phyloP scores from a whole-genome alignment of 2,888 invertebrate genomes.

The Sphaeridia pumilis region DNA sequence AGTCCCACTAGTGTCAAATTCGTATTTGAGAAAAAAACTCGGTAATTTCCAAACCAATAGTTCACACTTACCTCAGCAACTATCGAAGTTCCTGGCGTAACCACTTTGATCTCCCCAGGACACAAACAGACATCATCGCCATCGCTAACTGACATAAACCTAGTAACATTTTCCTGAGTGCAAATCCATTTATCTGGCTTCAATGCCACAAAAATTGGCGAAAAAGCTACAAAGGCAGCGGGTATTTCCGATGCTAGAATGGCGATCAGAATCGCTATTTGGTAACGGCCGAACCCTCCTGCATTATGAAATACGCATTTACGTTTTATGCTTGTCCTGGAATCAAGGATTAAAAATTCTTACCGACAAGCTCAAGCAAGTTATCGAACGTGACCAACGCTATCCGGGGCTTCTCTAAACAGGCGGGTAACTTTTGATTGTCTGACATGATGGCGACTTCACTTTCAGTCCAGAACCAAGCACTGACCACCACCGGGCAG shows the following conservation, averaged over 20 bases:
- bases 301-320: no score
- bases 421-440: no score
- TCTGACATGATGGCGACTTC: no score
- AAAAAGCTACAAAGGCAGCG: conserved; percentile 26
- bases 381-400: no score
- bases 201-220: conserved; percentile 22
- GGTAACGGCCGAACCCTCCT: conserved; percentile 24
- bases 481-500: no score
- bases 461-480: no score
- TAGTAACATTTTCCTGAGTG: neutral
- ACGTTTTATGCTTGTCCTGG: no score
- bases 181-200: conserved; percentile 15
- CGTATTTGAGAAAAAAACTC: no score
- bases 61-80: conserved; percentile 13
- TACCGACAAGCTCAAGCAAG: no score
- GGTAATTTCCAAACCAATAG: neutral
- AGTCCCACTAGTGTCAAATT: conserved; percentile 21
- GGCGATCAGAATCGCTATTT: conserved; percentile 13
- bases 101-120: conserved; percentile 3
- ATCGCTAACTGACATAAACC: neutral
- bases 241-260: conserved; percentile 23
- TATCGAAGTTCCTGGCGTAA: conserved; percentile 4
- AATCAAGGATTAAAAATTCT: no score
- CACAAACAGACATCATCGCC: conserved; percentile 11
- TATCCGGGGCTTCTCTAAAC: no score